These are phyloP conservation scores for Cataglyphis livida DNA, from an alignment of 2,888 invertebrate genomes.

Conservation along the genomic window DNA sequence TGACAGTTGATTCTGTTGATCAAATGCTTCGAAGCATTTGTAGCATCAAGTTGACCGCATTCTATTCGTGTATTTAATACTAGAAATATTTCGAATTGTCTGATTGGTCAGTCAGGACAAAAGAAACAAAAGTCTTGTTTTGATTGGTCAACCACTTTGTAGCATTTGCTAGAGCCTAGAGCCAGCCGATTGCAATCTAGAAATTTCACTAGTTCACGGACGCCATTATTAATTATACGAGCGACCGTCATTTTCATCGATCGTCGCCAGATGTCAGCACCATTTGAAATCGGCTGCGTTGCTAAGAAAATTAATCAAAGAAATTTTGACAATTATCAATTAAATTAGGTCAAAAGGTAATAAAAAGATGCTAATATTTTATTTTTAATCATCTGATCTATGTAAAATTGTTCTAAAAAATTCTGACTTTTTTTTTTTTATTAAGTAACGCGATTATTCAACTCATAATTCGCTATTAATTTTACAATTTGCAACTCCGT, in stretches of 20 bases:
- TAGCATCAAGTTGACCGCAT: neutral
- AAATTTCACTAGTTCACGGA: neutral
- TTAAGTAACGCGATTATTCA: neutral
- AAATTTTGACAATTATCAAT: neutral
- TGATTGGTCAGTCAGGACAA: neutral
- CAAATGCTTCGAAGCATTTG: neutral
- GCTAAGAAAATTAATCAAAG: neutral
- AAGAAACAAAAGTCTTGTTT: neutral
- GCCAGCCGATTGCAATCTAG: neutral
- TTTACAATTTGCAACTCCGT: neutral
- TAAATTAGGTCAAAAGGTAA: neutral
- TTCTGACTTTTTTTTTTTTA: neutral
- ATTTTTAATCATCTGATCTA: neutral
- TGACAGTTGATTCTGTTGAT: neutral
- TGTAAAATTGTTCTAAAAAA: neutral
- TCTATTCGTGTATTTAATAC: neutral
- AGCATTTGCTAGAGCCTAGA: neutral
- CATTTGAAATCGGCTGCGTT: neutral
- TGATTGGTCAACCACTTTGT: neutral
- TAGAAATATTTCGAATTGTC: neutral
- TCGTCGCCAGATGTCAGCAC: neutral
- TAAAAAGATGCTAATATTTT: neutral
- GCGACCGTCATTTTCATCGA: neutral
- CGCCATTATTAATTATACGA: neutral
- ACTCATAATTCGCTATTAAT: neutral